phyloP scores from a whole-genome alignment of 2,797 vertebrate species.

The Antrozous pallidus region DNA sequence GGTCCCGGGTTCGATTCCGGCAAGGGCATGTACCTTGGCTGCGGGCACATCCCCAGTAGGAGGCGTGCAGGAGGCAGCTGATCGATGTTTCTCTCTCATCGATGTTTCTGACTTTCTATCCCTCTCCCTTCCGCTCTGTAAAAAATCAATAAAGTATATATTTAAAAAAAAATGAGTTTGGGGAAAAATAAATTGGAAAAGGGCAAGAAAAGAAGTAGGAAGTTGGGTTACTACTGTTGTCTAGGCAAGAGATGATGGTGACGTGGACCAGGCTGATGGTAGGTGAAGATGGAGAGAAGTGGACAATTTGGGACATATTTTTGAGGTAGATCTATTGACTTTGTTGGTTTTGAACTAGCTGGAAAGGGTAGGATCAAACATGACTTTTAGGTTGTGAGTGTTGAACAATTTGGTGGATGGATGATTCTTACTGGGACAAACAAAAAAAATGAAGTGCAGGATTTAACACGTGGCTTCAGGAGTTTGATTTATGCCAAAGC shows the following conservation, averaged over 20 bases:
- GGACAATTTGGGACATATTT: not conserved
- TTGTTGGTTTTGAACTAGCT: conserved; percentile 4
- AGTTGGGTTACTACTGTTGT: not conserved
- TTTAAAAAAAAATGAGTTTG: too few relatives aligned
- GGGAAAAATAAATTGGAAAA: not conserved
- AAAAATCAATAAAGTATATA: too few relatives aligned
- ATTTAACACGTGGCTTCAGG: not conserved
- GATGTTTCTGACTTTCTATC: too few relatives aligned
- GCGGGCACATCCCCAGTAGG: too few relatives aligned
- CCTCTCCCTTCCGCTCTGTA: too few relatives aligned
- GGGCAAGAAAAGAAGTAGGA: not conserved
- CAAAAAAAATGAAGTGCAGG: not conserved
- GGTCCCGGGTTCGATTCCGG: too few relatives aligned
- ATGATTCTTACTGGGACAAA: not conserved
- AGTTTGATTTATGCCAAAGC: not conserved
- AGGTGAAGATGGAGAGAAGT: not conserved
- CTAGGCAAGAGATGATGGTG: not conserved
- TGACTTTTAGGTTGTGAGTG: not conserved
- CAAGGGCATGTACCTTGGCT: too few relatives aligned
- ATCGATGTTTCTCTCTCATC: too few relatives aligned
- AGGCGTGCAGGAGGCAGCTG: too few relatives aligned
- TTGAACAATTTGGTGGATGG: not conserved
- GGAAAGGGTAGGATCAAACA: not conserved
- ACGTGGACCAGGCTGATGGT: not conserved
- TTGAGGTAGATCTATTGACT: not conserved